Percentiles rank a stretch among this genome's conserved stretches.
These are phyloP conservation scores for Meloe dianella DNA, from an alignment of 2,888 invertebrate species.

Conservation along the genomic window DNA sequence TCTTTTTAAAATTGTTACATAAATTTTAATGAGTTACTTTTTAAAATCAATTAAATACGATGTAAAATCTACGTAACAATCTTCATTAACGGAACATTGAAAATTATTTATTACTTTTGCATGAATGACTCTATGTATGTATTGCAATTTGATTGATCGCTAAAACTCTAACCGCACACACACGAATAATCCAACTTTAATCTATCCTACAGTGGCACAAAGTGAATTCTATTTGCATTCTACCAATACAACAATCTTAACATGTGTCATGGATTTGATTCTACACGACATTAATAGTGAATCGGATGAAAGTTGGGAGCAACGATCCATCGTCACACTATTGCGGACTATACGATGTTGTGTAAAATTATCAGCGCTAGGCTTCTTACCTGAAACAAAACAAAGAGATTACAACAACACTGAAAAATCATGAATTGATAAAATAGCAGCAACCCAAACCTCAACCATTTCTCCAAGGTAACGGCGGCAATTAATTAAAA, in stretches of 20 bases:
- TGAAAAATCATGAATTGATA: too few species aligned
- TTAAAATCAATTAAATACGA: conserved; percentile 2
- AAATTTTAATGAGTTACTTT: conserved; percentile 4
- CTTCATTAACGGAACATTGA: too few species aligned
- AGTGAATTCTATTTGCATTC: conserved; percentile 27
- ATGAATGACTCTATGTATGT: neutral
- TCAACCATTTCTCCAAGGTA: too few species aligned
- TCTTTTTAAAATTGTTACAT: neutral
- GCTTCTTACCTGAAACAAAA: conserved; percentile 26
- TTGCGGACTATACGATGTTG: neutral
- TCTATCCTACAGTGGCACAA: neutral
- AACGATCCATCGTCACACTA: conserved; percentile 19
- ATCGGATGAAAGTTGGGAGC: conserved; percentile 7
- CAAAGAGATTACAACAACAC: neutral
- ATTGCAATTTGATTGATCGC: neutral
- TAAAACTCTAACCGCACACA: neutral
- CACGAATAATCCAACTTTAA: neutral
- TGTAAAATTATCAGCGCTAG: neutral
- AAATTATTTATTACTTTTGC: too few species aligned
- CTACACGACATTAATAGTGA: conserved; percentile 14
- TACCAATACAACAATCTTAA: conserved; percentile 18
- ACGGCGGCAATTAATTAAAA: too few species aligned
- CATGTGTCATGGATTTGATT: conserved; percentile 21
- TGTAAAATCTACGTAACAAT: neutral
- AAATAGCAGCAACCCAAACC: too few species aligned